phyloP scores from a whole-genome alignment of 2,797 vertebrate species.

The Monodelphis domestica region DNA sequence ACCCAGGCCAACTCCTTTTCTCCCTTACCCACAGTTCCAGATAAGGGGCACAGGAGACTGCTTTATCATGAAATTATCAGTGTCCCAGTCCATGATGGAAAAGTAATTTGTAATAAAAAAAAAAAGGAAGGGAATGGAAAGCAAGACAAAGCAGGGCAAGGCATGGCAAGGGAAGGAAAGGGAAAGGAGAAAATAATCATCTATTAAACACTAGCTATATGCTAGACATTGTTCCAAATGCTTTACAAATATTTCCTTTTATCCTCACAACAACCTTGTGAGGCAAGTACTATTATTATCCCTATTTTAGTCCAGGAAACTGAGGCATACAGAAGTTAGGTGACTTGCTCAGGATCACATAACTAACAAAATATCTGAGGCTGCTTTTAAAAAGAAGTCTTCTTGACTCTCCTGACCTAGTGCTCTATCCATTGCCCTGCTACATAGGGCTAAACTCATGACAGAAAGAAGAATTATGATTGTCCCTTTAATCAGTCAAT shows the following conservation, averaged over 20 bases:
- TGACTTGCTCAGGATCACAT: neutral
- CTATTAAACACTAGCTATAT: neutral
- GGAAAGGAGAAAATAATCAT: neutral
- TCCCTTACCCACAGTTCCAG: neutral
- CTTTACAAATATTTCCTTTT: neutral
- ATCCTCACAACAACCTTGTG: neutral
- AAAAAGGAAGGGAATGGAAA: neutral
- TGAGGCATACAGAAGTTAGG: neutral
- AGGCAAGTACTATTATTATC: neutral
- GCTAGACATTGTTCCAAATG: neutral
- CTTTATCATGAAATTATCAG: neutral
- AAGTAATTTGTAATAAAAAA: neutral
- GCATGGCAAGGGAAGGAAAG: neutral
- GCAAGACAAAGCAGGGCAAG: neutral
- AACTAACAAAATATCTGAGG: neutral
- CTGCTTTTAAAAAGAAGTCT: neutral
- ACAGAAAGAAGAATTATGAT: neutral
- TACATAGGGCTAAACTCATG: neutral
- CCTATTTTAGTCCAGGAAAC: neutral
- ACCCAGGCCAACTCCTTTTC: neutral
- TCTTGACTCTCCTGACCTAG: neutral
- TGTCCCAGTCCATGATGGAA: neutral
- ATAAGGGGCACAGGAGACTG: neutral
- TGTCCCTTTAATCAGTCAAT: neutral
- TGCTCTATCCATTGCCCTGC: neutral